phyloP scores from a whole-genome alignment of 2,888 invertebrate genomes.

The Mythimna impura region DNA sequence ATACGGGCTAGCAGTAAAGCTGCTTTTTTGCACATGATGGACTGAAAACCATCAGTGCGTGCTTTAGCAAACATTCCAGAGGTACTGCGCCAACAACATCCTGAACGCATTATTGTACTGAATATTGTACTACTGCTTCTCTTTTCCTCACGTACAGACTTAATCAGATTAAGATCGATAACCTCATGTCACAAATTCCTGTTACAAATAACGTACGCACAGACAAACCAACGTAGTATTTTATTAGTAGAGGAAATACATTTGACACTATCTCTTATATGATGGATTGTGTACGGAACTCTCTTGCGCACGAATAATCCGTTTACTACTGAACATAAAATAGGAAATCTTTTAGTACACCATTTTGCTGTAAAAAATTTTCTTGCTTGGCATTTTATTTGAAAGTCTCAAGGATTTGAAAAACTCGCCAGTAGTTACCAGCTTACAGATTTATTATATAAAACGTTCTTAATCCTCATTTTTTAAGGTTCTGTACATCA shows the following conservation, averaged over 20 bases:
- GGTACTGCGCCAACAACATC: too few species aligned
- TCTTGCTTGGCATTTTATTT: background rate
- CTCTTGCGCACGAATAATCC: conserved; percentile 29
- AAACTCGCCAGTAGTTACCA: background rate
- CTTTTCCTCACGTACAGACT: background rate
- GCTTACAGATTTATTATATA: too few species aligned
- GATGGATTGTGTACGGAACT: conserved; percentile 42
- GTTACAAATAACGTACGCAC: background rate
- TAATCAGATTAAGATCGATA: background rate
- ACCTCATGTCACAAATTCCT: background rate
- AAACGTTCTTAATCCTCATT: too few species aligned
- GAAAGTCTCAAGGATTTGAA: background rate
- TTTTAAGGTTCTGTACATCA: too few species aligned
- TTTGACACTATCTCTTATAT: conserved; percentile 47
- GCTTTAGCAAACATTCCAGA: too few species aligned
- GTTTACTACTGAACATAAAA: conserved; percentile 8
- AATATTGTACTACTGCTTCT: too few species aligned
- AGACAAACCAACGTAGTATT: conserved; percentile 14
- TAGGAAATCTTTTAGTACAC: background rate
- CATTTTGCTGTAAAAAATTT: background rate
- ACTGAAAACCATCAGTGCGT: too few species aligned
- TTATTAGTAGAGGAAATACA: conserved; percentile 38
- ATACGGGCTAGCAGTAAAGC: too few species aligned
- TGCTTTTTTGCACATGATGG: too few species aligned
- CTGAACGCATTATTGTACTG: too few species aligned